Conservation (phyloP, 2,113 vertebrate species). For the Antechinus stuartii region DNA sequence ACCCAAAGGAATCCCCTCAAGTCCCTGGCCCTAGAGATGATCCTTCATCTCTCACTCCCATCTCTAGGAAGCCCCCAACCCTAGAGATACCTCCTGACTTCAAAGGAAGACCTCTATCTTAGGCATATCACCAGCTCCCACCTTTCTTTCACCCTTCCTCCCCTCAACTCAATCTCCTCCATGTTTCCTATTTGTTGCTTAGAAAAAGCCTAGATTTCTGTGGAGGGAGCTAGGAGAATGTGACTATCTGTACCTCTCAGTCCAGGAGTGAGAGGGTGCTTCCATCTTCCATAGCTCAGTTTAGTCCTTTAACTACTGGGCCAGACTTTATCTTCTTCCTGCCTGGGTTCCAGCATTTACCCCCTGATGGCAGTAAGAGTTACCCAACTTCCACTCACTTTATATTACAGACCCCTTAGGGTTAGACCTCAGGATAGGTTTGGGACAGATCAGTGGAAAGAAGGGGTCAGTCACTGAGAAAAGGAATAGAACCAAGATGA, state of each 20-base stretch:
- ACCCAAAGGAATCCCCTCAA: accelerated
- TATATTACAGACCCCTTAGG: neutral
- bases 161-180: neutral
- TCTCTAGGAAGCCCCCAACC: neutral
- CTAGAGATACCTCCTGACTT: neutral
- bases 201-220: constrained; percentile 5
- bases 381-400: neutral
- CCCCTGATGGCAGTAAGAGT: neutral
- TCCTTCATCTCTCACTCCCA: neutral
- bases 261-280: neutral
- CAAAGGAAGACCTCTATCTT: neutral
- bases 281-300: neutral
- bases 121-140: neutral
- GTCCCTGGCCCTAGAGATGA: neutral
- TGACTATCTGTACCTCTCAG: neutral
- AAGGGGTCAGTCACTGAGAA: neutral
- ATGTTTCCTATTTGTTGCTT: constrained; percentile 3
- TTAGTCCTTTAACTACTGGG: neutral
- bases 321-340: neutral
- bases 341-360: neutral
- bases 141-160: neutral
- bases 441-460: neutral
- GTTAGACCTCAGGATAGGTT: neutral
- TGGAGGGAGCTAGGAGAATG: neutral
- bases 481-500: neutral